Conservation (phyloP, 2,888 invertebrate genomes). For the Thecocarcelia acutangulata region DNA sequence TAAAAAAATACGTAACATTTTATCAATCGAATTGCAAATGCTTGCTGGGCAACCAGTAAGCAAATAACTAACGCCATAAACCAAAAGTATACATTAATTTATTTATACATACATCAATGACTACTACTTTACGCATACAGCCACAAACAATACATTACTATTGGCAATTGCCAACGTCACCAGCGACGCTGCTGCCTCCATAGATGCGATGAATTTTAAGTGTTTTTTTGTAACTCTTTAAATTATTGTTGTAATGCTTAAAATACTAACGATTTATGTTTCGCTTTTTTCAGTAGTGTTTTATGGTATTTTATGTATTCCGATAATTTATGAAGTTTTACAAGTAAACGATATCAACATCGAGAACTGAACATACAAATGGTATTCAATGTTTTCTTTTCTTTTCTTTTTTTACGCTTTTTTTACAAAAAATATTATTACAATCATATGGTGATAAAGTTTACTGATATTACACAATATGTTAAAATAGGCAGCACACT, state of each 20-base stretch:
- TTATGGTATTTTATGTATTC: constrained; percentile 66
- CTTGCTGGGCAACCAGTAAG: constrained; percentile 13
- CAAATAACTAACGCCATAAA: constrained; percentile 25
- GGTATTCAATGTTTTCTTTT: too few species aligned
- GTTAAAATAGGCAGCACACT: too few species aligned
- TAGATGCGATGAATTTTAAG: constrained; percentile 39
- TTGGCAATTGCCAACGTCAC: constrained; percentile 9
- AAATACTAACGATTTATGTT: constrained; percentile 66
- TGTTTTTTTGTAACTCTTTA: neutral
- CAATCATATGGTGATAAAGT: too few species aligned
- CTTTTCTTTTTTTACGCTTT: too few species aligned
- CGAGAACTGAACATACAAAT: constrained; percentile 63
- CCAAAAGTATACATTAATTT: constrained; percentile 18
- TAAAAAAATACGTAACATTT: too few species aligned
- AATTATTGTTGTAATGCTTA: constrained; percentile 38
- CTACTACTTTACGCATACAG: constrained; percentile 11
- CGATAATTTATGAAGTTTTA: constrained; percentile 63
- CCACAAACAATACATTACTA: neutral
- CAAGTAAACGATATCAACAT: constrained; percentile 61
- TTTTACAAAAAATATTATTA: too few species aligned
- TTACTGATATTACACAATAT: too few species aligned
- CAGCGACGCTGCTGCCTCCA: constrained; percentile 18
- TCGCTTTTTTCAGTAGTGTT: constrained; percentile 66
- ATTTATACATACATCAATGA: neutral
- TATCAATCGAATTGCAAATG: too few species aligned